Percentiles rank a stretch among this genome's conserved stretches.
These are phyloP conservation scores for Cottoperca gobio DNA, from an alignment of 2,797 vertebrate genomes.

Conservation along the genomic window DNA sequence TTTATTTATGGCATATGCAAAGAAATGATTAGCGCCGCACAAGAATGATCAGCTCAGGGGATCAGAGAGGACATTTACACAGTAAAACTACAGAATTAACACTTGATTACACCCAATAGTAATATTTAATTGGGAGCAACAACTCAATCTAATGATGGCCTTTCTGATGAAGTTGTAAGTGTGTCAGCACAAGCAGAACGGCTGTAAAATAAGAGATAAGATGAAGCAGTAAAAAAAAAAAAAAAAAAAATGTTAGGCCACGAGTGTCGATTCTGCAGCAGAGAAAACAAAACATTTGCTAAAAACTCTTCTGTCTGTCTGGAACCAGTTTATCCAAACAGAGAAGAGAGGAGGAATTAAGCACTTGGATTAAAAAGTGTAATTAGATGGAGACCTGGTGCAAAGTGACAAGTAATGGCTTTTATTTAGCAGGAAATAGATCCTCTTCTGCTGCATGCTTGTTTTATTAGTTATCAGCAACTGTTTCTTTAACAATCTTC, in stretches of 20 bases:
- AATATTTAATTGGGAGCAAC: slow-evolving; percentile 57
- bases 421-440: slow-evolving; percentile 46
- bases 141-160: slow-evolving; percentile 39
- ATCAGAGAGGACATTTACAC: slow-evolving; percentile 65
- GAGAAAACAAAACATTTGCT: slow-evolving; percentile 24
- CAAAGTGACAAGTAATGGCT: slow-evolving; percentile 40
- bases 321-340: slow-evolving; percentile 48
- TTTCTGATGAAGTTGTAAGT: slow-evolving; percentile 37
- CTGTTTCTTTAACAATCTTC: slow-evolving; percentile 23
- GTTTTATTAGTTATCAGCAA: slow-evolving; percentile 36
- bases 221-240: slow-evolving; percentile 58
- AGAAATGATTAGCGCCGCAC: slow-evolving; percentile 68
- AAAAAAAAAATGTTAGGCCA: slow-evolving; percentile 50
- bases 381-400: slow-evolving; percentile 63
- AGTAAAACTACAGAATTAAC: slow-evolving; percentile 69
- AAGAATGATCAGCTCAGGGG: slow-evolving; percentile 64
- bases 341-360: slow-evolving; percentile 53
- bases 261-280: slow-evolving; percentile 38
- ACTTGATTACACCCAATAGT: slow-evolving; percentile 55
- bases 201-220: slow-evolving; percentile 59
- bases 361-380: slow-evolving; percentile 60
- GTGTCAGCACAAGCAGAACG: slow-evolving; percentile 58
- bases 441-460: slow-evolving; percentile 38
- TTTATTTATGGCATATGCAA: slow-evolving; percentile 76
- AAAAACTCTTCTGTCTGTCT: slow-evolving; percentile 43